Percentiles rank a stretch among this genome's conserved stretches.
Evolutionary conservation across 2,797 vertebrate species (phyloP).

Genomic region (Pogonophryne albipinna): DNA sequence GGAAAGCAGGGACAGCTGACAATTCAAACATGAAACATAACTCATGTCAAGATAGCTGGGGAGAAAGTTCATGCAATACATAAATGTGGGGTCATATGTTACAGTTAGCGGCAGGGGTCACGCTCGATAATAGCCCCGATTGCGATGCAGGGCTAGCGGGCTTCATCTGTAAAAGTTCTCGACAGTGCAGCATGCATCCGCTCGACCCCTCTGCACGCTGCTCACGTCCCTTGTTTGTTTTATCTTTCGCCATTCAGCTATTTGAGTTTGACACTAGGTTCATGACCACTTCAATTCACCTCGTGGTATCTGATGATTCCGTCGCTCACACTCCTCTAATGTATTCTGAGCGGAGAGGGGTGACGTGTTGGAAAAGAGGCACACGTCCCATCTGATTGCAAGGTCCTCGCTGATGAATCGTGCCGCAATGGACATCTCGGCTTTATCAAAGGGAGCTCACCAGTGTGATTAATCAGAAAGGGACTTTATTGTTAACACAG

Average conservation of each 20-base stretch:
- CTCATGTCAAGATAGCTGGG: constrained; percentile 59
- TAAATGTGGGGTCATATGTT: constrained; percentile 74
- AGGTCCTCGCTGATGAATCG: constrained; percentile 75
- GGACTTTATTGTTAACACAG: constrained; percentile 60
- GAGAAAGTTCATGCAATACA: constrained; percentile 72
- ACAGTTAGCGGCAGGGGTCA: constrained; percentile 63
- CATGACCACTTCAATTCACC: constrained; percentile 82
- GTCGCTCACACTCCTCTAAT: constrained; percentile 78
- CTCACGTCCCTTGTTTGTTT: constrained; percentile 78
- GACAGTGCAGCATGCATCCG: constrained; percentile 28
- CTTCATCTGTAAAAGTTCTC: constrained; percentile 74
- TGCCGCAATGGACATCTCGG: constrained; percentile 57
- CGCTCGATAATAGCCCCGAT: constrained; percentile 62
- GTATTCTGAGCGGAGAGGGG: constrained; percentile 71
- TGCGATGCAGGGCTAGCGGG: constrained; percentile 63
- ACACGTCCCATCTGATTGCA: constrained; percentile 78
- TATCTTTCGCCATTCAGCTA: constrained; percentile 81
- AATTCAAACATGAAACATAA: constrained; percentile 71
- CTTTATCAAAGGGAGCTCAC: constrained; percentile 70
- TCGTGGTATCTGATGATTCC: constrained; percentile 79
- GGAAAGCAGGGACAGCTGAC: constrained; percentile 60
- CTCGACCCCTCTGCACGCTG: constrained; percentile 55
- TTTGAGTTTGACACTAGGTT: constrained; percentile 82
- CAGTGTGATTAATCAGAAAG: constrained; percentile 72
- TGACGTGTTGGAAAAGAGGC: constrained; percentile 55